Evolutionary conservation across 2,113 vertebrate genomes (phyloP).

Genomic region (Lagopus muta): DNA sequence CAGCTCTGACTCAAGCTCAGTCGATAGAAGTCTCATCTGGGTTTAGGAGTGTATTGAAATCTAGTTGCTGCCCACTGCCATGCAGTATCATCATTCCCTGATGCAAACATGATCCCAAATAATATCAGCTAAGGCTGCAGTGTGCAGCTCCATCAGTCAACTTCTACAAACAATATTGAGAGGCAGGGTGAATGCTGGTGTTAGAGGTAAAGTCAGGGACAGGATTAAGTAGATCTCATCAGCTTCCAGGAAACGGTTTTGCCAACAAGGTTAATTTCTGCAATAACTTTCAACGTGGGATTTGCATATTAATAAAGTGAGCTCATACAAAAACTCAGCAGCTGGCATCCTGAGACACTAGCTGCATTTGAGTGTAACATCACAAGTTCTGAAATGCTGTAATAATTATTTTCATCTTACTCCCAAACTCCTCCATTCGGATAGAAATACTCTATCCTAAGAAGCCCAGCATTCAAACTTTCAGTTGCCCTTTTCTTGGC

Average conservation of each 20-base stretch:
- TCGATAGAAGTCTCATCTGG: not conserved
- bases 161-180: not conserved
- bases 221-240: not conserved
- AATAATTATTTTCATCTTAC: not conserved
- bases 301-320: not conserved
- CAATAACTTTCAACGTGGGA: not conserved
- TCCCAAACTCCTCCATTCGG: not conserved
- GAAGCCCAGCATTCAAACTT: not conserved
- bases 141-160: not conserved
- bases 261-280: conserved; percentile 1
- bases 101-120: not conserved
- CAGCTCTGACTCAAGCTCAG: not conserved
- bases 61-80: not conserved
- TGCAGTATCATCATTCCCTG: not conserved
- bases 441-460: not conserved
- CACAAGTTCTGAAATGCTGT: not conserved
- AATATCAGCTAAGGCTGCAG: not conserved
- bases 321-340: not conserved
- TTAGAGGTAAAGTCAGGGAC: not conserved
- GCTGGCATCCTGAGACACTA: not conserved
- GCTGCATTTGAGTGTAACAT: not conserved
- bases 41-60: not conserved
- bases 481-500: not conserved
- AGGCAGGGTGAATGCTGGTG: not conserved
- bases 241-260: not conserved